Percentiles rank a stretch among this genome's conserved stretches.
phyloP scores from a whole-genome alignment of 2,888 invertebrate genomes.

The Drosophila kambysellisi region DNA sequence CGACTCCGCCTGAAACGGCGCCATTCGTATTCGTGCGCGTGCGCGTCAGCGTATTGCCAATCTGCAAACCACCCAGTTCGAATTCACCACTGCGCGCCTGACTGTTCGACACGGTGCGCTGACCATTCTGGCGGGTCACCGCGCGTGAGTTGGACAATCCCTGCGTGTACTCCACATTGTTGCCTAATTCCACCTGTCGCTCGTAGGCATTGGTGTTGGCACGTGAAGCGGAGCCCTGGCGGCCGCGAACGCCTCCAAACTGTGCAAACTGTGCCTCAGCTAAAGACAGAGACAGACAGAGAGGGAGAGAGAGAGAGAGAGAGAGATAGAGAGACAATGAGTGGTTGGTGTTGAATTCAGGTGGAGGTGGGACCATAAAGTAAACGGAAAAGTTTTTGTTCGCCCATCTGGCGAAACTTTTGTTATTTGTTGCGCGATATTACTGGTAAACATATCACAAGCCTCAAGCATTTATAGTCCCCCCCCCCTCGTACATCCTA shows the following conservation, averaged over 20 bases:
- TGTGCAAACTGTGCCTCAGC: conserved; percentile 64
- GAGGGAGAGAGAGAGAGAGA: background rate
- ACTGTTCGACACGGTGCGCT: conserved; percentile 70
- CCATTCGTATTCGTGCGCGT: conserved; percentile 76
- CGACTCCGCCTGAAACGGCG: conserved; percentile 66
- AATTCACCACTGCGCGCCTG: conserved; percentile 74
- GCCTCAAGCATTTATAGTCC: conserved; percentile 57
- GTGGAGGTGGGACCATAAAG: conserved; percentile 11
- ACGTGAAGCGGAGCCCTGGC: conserved; percentile 73
- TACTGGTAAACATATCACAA: conserved; percentile 63
- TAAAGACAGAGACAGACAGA: conserved; percentile 1
- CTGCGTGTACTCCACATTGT: conserved; percentile 61
- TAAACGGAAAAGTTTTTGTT: conserved; percentile 51
- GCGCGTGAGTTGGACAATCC: conserved; percentile 78
- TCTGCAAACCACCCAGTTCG: conserved; percentile 79
- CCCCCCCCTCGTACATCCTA: conserved; percentile 13
- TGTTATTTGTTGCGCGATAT: conserved; percentile 65
- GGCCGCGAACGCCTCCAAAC: conserved; percentile 23
- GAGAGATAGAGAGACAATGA: background rate
- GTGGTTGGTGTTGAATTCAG: background rate
- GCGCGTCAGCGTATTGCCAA: conserved; percentile 81
- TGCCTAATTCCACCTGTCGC: conserved; percentile 72
- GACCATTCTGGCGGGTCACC: conserved; percentile 77
- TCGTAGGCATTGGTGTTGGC: conserved; percentile 79
- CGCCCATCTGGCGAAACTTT: conserved; percentile 50